A percentile compares a stretch with the other conserved stretches of the same genome.
Conservation (phyloP, 2,113 vertebrate genomes). For the Lagopus leucura region DNA sequence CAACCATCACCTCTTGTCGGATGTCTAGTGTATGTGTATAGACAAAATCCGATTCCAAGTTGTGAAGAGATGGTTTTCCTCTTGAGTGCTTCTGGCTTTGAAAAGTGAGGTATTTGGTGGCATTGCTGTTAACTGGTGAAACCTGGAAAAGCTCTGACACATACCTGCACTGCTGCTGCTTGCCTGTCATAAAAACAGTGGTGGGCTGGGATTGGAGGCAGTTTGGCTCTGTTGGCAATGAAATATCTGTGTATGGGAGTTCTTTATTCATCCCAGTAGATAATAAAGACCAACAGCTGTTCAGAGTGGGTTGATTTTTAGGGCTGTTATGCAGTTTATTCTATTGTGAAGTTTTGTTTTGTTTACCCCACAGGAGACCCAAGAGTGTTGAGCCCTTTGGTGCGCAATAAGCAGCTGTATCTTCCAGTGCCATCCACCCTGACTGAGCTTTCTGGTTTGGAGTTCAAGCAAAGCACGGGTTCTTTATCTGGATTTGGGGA, state of each 20-base stretch:
- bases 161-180: not conserved
- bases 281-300: not conserved
- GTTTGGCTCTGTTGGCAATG: not conserved
- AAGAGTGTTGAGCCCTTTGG: constrained; percentile 71
- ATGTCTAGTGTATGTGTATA: not conserved
- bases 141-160: not conserved
- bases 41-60: not conserved
- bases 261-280: not conserved
- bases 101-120: not conserved
- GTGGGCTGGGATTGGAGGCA: not conserved
- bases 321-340: not conserved
- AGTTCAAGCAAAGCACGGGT: constrained; percentile 63
- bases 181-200: not conserved
- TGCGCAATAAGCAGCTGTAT: constrained; percentile 66
- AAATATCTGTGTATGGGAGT: not conserved
- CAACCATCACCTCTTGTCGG: not conserved
- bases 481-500: constrained; percentile 70
- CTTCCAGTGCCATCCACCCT: constrained; percentile 68
- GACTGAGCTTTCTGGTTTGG: constrained; percentile 68
- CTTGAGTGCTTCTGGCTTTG: not conserved
- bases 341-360: not conserved
- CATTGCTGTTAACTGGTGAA: not conserved
- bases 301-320: not conserved
- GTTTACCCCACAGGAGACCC: constrained; percentile 63
- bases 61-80: not conserved